Percentiles rank a stretch among this genome's conserved stretches.
Conservation (phyloP, 1,140 invertebrate genomes). For the Hypsibius dujardini region DNA sequence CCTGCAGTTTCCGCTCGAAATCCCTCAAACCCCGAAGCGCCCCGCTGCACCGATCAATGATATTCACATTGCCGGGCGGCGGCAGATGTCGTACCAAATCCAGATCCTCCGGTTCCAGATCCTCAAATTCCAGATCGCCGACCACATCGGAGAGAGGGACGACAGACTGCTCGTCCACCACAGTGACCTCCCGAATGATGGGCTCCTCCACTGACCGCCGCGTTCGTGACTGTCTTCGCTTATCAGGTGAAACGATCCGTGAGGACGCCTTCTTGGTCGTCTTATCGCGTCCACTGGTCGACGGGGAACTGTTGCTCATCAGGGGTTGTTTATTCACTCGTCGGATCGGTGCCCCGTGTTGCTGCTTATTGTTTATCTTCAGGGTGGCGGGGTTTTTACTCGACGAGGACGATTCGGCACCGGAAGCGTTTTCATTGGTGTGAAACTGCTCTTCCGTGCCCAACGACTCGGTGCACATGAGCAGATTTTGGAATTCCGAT, state of each 20-base stretch:
- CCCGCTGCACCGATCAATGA: not conserved
- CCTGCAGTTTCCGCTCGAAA: not conserved
- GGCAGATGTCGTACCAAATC: not conserved
- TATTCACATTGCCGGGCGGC: not conserved
- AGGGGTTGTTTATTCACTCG: too few relatives aligned
- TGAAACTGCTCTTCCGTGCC: not conserved
- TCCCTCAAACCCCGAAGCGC: not conserved
- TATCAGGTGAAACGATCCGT: too few relatives aligned
- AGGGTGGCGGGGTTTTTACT: too few relatives aligned
- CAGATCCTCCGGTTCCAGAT: conserved; percentile 6
- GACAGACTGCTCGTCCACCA: conserved; percentile 3
- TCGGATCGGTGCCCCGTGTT: too few relatives aligned
- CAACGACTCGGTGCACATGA: not conserved
- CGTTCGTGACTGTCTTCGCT: too few relatives aligned
- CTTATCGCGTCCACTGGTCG: too few relatives aligned
- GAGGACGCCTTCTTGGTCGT: too few relatives aligned
- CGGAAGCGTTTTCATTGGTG: too few relatives aligned
- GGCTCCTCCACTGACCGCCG: not conserved
- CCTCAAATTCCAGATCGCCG: conserved; percentile 11
- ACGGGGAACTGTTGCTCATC: too few relatives aligned
- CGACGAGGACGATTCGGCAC: too few relatives aligned
- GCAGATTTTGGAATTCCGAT: conserved; percentile 9
- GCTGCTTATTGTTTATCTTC: too few relatives aligned
- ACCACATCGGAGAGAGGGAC: not conserved
- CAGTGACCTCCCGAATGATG: not conserved